These are phyloP conservation scores for Phasianus colchicus DNA, from an alignment of 2,113 vertebrate genomes.

Conservation along the genomic window DNA sequence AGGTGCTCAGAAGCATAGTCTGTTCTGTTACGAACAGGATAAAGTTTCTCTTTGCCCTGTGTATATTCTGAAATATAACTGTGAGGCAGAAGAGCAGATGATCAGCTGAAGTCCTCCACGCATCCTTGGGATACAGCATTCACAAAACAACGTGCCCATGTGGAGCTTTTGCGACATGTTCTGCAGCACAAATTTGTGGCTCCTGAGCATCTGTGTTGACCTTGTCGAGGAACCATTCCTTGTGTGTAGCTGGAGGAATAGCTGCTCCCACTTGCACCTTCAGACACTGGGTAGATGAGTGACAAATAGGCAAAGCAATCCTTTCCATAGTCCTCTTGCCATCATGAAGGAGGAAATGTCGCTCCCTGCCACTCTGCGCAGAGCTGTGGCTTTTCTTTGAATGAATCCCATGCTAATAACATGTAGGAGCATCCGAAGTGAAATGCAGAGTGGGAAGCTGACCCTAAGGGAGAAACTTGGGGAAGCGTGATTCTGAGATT, in stretches of 20 bases:
- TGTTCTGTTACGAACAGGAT: not conserved
- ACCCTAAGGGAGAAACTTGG: not conserved
- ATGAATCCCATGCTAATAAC: not conserved
- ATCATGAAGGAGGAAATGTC: not conserved
- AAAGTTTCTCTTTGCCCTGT: not conserved
- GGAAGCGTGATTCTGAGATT: no score
- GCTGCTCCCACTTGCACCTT: not conserved
- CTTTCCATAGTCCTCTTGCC: not conserved
- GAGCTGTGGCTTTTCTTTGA: not conserved
- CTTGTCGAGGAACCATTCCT: not conserved
- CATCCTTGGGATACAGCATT: fast-evolving
- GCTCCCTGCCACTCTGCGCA: not conserved
- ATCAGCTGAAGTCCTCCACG: not conserved
- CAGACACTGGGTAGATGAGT: not conserved
- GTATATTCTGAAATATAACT: not conserved
- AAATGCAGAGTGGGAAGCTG: not conserved
- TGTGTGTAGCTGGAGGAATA: not conserved
- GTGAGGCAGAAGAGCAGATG: not conserved
- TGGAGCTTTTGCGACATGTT: not conserved
- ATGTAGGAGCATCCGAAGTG: not conserved
- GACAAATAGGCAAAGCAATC: not conserved
- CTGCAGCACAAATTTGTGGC: not conserved
- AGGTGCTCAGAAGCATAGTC: not conserved
- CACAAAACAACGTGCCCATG: not conserved
- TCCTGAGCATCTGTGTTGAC: not conserved